Conservation (phyloP, 2,797 vertebrate species). For the Cottoperca gobio region DNA sequence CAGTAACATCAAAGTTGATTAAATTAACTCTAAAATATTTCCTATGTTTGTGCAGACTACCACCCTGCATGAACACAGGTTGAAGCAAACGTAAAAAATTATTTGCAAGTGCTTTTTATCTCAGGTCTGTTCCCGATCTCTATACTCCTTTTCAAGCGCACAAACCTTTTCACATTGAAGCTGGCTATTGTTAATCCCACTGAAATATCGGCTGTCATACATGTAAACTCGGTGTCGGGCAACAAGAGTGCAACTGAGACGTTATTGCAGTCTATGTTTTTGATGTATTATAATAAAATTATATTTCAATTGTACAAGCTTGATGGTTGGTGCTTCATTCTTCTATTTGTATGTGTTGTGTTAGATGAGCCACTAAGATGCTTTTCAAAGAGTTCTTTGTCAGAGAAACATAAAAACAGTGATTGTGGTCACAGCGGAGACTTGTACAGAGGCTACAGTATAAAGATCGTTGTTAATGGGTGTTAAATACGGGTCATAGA, state of each 20-base stretch:
- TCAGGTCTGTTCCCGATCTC: conserved; percentile 2
- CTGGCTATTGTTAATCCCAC: conserved; percentile 26
- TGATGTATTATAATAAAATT: conserved; percentile 77
- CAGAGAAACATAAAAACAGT: background rate
- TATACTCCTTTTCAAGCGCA: conserved; percentile 44
- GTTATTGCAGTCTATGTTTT: conserved; percentile 53
- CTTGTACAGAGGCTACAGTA: background rate
- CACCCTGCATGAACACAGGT: background rate
- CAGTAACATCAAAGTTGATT: conserved; percentile 2
- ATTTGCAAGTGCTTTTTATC: conserved; percentile 41
- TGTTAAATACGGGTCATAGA: background rate
- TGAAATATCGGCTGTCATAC: conserved; percentile 3
- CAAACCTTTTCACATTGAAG: conserved; percentile 43
- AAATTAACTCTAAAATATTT: conserved; percentile 1
- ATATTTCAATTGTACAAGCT: conserved; percentile 50
- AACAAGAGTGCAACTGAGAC: conserved; percentile 18
- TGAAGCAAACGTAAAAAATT: background rate
- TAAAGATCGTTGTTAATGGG: background rate
- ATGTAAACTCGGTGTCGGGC: conserved; percentile 4
- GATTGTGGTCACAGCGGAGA: background rate
- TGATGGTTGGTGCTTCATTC: conserved; percentile 1
- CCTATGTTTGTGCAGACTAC: background rate
- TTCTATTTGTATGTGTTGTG: background rate
- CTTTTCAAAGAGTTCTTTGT: background rate
- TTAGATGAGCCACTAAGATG: background rate